phyloP scores from a whole-genome alignment of 2,888 invertebrate genomes.

The Drosophila pegasa region DNA sequence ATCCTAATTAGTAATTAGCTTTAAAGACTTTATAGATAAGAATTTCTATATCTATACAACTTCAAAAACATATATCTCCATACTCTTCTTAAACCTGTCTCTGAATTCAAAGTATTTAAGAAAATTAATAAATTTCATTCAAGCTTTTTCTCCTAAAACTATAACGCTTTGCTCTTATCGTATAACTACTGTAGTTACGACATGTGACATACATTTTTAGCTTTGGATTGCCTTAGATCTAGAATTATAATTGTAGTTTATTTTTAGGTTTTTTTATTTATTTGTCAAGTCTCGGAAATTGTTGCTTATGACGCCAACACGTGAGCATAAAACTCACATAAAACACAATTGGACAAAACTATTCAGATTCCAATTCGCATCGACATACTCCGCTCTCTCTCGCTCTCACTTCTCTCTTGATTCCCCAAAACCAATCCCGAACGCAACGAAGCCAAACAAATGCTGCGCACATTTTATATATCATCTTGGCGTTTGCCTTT shows the following conservation, averaged over 20 bases:
- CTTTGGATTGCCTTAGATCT: conserved; percentile 30
- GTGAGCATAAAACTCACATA: conserved; percentile 73
- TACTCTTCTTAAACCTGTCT: too few species aligned
- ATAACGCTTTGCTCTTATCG: neutral
- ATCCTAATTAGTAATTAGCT: too few species aligned
- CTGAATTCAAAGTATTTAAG: too few species aligned
- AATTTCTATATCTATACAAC: too few species aligned
- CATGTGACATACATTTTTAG: conserved; percentile 49
- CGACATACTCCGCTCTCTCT: conserved; percentile 6
- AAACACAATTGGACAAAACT: conserved; percentile 41
- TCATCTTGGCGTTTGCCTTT: conserved; percentile 49
- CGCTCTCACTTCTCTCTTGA: neutral
- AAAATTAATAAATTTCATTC: too few species aligned
- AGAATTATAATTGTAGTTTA: conserved; percentile 44
- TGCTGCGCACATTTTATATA: conserved; percentile 62
- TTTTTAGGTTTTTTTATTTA: conserved; percentile 23
- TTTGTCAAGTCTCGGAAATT: conserved; percentile 14
- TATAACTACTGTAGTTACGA: conserved; percentile 15
- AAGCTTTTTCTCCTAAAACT: neutral
- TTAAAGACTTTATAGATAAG: too few species aligned
- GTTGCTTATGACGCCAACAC: conserved; percentile 58
- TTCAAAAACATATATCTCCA: too few species aligned
- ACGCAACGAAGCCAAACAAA: conserved; percentile 60
- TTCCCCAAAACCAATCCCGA: conserved; percentile 9
- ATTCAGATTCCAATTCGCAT: conserved; percentile 9